A percentile compares a stretch with the other conserved stretches of the same genome.
Evolutionary conservation across 2,113 vertebrate species (phyloP).

Genomic region (Pholis gunnellus): DNA sequence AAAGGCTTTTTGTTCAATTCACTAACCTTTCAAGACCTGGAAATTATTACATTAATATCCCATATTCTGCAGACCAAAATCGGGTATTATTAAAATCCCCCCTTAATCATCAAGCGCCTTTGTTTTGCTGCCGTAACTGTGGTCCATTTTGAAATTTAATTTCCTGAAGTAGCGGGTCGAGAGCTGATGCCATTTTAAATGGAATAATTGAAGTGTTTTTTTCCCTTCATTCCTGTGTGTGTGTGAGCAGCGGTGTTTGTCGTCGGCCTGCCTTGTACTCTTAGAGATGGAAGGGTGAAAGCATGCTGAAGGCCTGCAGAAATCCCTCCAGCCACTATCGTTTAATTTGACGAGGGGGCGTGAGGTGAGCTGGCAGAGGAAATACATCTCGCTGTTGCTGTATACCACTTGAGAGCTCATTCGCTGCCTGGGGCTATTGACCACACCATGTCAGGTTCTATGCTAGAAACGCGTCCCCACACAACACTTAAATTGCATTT

Average conservation of each 20-base stretch:
- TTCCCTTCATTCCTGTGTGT: constrained; percentile 25
- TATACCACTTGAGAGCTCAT: constrained; percentile 78
- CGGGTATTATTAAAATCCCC: constrained; percentile 70
- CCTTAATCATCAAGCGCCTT: constrained; percentile 66
- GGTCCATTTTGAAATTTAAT: constrained; percentile 76
- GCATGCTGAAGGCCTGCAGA: constrained; percentile 59
- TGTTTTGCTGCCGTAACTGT: constrained; percentile 64
- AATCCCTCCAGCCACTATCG: constrained; percentile 71
- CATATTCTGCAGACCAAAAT: constrained; percentile 62
- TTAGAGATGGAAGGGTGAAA: constrained; percentile 65
- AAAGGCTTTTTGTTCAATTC: constrained; percentile 44
- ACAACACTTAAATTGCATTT: constrained; percentile 81
- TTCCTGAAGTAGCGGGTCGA: constrained; percentile 75
- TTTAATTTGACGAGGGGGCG: constrained; percentile 78
- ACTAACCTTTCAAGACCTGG: constrained; percentile 50
- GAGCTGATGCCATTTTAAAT: constrained; percentile 76
- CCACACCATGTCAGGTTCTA: constrained; percentile 76
- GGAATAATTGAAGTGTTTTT: constrained; percentile 70
- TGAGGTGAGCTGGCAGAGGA: constrained; percentile 81
- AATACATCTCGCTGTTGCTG: constrained; percentile 72
- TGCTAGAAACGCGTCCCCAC: constrained; percentile 73
- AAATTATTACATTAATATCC: constrained; percentile 59
- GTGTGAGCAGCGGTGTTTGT: constrained; percentile 53
- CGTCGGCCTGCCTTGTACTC: constrained; percentile 62
- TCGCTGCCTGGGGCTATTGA: constrained; percentile 78